These are phyloP conservation scores for Sesia bembeciformis DNA, from an alignment of 2,888 invertebrate species.

Conservation along the genomic window DNA sequence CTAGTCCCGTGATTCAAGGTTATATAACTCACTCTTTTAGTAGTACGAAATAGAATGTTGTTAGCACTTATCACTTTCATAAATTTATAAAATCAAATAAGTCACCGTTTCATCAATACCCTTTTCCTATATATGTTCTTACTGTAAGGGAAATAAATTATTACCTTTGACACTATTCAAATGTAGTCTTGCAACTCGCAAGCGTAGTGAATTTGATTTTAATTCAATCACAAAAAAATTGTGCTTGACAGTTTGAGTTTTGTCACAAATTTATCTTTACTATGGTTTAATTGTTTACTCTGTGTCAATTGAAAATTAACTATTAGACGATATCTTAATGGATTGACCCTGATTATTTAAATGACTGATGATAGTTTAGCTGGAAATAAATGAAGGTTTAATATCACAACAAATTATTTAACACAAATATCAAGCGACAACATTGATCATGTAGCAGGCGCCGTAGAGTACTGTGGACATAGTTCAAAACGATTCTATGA, in stretches of 20 bases:
- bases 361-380: too few relatives aligned
- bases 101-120: background rate
- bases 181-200: slow-evolving; percentile 34
- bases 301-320: too few relatives aligned
- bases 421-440: too few relatives aligned
- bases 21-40: slow-evolving; percentile 66
- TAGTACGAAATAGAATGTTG: slow-evolving; percentile 29
- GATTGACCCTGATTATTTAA: too few relatives aligned
- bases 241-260: background rate
- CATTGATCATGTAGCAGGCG: too few relatives aligned
- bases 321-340: too few relatives aligned
- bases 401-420: too few relatives aligned
- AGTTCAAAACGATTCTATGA: too few relatives aligned
- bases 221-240: background rate
- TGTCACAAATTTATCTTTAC: too few relatives aligned
- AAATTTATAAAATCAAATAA: background rate
- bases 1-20: slow-evolving; percentile 71
- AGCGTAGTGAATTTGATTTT: slow-evolving; percentile 47
- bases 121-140: background rate
- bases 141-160: slow-evolving; percentile 14
- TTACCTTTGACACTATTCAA: slow-evolving; percentile 65
- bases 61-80: slow-evolving; percentile 15
- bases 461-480: too few relatives aligned
- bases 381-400: too few relatives aligned
- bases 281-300: too few relatives aligned